Base-by-base conservation (phyloP, 2,797 vertebrate species). In the Benthosema pterotum region DNA sequence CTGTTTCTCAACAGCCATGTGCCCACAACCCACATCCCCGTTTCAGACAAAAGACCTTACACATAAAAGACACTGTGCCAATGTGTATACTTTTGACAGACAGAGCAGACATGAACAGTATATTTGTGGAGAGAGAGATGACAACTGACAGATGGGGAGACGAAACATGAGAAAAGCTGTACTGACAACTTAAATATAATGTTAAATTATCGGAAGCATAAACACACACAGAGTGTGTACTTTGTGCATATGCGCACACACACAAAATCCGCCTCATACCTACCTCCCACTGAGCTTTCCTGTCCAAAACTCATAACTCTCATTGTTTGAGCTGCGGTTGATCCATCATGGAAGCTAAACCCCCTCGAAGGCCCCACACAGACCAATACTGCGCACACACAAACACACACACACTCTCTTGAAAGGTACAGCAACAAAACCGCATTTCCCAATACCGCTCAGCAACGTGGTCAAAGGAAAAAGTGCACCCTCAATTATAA, bases 251-350 rank as follows among this genome's bases (percentile, higher is more conserved):
- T 2, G 2, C 6, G 9, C 8, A 38, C 7, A 8, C 6, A 7
- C 32, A 2, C 32, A 38, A n/a, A 45, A 4, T 32, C 14, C 1
- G 18, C 14, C 25, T 16, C 38, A 42, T 38, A 69, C 57, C 52
- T 38, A 69, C 57, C 52, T 63, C 54, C 69, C 43, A 52, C 58
- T 64, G 14, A 49, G 58, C 22, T 51, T 32, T 16, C 19, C 9
- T 58, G 60, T 13, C 19, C 45, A 69, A 57, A 17, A 25, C 38
- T 13, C 32, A 45, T 45, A 19, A 25, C 45, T 58, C 43, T 42
- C 42, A 22, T 47, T 9, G 32, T 42, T 46, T 46, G n/a, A 46
- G 45, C 45, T 46, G 45, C n/a, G 45, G 45, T 46, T 46, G 45
- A 46, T 49, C 12, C 18, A 58, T 61, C 63, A 71, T 47, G 15